Conservation (phyloP, 2,888 invertebrate genomes). For the Camponotus fellah region DNA sequence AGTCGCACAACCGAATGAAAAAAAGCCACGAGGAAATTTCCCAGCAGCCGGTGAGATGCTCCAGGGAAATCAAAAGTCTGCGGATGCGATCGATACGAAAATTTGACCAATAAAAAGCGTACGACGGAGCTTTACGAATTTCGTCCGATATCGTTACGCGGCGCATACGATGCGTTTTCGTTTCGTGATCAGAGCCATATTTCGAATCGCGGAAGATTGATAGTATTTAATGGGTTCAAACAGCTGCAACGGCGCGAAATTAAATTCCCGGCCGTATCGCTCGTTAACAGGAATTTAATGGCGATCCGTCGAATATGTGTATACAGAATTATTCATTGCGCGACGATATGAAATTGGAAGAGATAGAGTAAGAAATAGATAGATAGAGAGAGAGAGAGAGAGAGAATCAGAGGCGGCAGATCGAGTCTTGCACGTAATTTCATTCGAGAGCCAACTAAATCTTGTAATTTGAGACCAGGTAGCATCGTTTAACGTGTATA, state of each 20-base stretch:
- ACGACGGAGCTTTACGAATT: constrained; percentile 7
- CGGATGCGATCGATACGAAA: constrained; percentile 19
- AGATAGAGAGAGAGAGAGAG: too few relatives aligned
- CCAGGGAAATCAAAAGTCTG: constrained; percentile 24
- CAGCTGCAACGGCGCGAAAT: constrained; percentile 20
- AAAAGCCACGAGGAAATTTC: background rate
- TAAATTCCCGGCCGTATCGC: constrained; percentile 31
- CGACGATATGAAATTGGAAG: constrained; percentile 21
- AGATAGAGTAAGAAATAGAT: background rate
- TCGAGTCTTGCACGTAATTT: constrained; percentile 55
- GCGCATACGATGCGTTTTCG: background rate
- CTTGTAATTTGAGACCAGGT: constrained; percentile 68
- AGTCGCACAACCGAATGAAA: background rate
- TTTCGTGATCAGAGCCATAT: background rate
- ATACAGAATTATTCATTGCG: background rate
- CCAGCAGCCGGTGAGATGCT: background rate
- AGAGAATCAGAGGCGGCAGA: background rate
- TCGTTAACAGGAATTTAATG: constrained; percentile 41
- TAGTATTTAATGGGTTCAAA: constrained; percentile 36
- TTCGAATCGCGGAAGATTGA: constrained; percentile 10
- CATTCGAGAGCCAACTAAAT: constrained; percentile 53
- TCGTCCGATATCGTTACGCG: background rate
- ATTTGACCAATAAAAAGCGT: constrained; percentile 12
- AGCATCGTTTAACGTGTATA: constrained; percentile 69
- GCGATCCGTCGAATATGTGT: background rate